Base-by-base conservation (phyloP, 2,888 invertebrate genomes). In the Cylloceria caligata region DNA sequence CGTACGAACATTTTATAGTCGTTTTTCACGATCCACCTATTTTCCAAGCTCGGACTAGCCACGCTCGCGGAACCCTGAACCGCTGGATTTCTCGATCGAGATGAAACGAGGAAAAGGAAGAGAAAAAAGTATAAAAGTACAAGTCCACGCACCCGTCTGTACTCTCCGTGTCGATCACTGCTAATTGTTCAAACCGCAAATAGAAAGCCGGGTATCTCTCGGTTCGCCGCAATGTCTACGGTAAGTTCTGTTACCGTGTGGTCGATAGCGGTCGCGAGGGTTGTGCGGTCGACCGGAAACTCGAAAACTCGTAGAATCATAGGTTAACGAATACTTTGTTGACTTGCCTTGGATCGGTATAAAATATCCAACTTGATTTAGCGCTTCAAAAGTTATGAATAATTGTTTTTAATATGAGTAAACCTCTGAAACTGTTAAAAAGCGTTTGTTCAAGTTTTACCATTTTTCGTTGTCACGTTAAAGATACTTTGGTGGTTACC, bases 101-200 rank as follows among this genome's bases (percentile, higher is more conserved):
- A 71, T 30, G 55, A 16, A 34, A 52, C 19, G 24, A n/a, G 16
- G 24, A 42, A 71, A 11, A 16, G 36, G 47, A 19, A 62, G 39
- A 69, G 36, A 0, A 45, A 57, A 30, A 34, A 55, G 13, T 11
- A 42, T 21, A 24, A 30, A 5, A 30, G 34, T 19, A 60, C 13
- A 42, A 60, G 62, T 57, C n/a, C 69, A 49, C 11, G 11, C 52
- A 21, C 52, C 11, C 11, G 19, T 49, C 39, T 27, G 11, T 4
- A 55, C 27, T 45, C 42, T 24, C 64, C 3, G 77, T 62, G 30
- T 49, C 67, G n/a, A n/a, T n/a, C n/a, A n/a, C 13, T 21, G 21
- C 47, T 78, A 69, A 82, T 78, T 74, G 62, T 45, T 76, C 34
- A 24, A 27, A 81, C 77, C 72, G 47, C 81, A 62, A 68, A 67